Base-by-base conservation (phyloP, 1,140 invertebrate species). In the Trichonephila inaurata region DNA sequence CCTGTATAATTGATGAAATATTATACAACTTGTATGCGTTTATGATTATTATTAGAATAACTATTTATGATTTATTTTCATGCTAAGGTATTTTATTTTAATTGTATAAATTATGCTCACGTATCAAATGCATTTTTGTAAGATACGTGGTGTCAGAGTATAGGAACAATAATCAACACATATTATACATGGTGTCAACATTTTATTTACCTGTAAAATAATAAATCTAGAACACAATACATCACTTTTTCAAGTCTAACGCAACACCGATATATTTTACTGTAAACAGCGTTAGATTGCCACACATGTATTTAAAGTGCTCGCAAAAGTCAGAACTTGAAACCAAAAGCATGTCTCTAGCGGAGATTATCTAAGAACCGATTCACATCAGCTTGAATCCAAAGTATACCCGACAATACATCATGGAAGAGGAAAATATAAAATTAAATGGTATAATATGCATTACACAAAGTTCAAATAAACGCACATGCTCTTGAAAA, bases 151-250 rank as follows among this genome's bases (percentile, higher is more conserved):
- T 51, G 44, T 4, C 19, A 51, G 14, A 18, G 4, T n/a, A n/a
- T 60, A n/a, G 21, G 12, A 4, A 40, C 58, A 24, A 58, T n/a
- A 85, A 58, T 10, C 58, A 21, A 3, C 21, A n/a, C n/a, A 40
- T n/a, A n/a, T 81, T 40, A 60, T 61, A 81, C 69, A 81, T 93
- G 92, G 83, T 87, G 85, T 85, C 62, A 93, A 93, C 92, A 93
- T 61, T 93, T 93, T 93, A 93, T 88, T 93, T 21, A 87, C 92
- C 51, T 93, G 64, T 93, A 88, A 93, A 93, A 93, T 81, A 93
- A 93, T 88, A 93, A 93, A 88, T 93, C 85, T 93, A 93, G 92
- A 93, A 93, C 92, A 93, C 51, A 88, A 77, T 93, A 66, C 85
- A 87, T 62, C 44, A 92, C 19, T 51, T 88, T 40, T 77, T n/a